phyloP scores from a whole-genome alignment of 2,888 invertebrate species.

The Microctonus brassicae region DNA sequence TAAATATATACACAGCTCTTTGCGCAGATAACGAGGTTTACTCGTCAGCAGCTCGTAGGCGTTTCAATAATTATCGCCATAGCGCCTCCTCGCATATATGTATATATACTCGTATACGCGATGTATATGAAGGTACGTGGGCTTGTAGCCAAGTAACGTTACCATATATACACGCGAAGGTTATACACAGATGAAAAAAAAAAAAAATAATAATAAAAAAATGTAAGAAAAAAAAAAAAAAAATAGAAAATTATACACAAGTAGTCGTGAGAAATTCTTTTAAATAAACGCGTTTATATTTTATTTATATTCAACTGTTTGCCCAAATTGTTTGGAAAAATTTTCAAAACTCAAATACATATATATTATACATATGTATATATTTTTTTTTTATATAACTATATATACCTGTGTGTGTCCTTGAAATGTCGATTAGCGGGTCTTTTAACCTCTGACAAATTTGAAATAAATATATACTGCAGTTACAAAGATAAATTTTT shows the following conservation, averaged over 20 bases:
- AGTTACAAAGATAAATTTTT: too few relatives aligned
- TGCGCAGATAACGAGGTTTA: constrained; percentile 36
- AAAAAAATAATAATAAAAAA: too few relatives aligned
- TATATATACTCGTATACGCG: not conserved
- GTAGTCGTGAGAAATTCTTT: not conserved
- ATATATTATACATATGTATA: too few relatives aligned
- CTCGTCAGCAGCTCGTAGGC: constrained; percentile 48
- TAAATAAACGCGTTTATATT: not conserved
- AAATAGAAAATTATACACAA: not conserved
- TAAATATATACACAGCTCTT: constrained; percentile 12
- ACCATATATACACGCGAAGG: not conserved
- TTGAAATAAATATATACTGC: not conserved
- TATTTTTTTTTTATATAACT: too few relatives aligned
- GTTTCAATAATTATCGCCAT: constrained; percentile 56
- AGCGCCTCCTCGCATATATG: constrained; percentile 35
- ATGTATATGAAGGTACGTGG: not conserved
- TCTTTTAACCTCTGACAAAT: not conserved
- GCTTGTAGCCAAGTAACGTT: not conserved
- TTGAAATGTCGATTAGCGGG: constrained; percentile 22
- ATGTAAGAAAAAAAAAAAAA: too few relatives aligned
- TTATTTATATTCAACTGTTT: constrained; percentile 21
- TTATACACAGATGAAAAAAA: not conserved
- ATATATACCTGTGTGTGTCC: not conserved
- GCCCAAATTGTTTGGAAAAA: constrained; percentile 37
- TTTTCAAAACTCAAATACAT: not conserved